Conservation (phyloP, 2,888 invertebrate species). For the Thelaira solivaga region DNA sequence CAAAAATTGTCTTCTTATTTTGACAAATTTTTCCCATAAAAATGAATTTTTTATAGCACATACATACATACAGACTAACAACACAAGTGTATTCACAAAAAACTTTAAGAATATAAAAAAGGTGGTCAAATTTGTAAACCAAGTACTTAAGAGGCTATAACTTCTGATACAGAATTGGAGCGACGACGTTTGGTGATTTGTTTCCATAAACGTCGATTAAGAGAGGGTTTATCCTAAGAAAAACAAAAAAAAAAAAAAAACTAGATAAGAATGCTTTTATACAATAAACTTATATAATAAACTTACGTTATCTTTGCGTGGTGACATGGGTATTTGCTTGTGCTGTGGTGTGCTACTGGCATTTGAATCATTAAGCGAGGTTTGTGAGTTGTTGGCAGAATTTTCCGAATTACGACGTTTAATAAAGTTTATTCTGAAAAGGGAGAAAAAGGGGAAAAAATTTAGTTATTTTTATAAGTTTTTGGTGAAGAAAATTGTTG, state of each 20-base stretch:
- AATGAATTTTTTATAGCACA: too few relatives aligned
- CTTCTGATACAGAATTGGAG: constrained; percentile 78
- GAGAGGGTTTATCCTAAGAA: constrained; percentile 83
- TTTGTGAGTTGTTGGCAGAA: constrained; percentile 72
- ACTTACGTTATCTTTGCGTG: constrained; percentile 76
- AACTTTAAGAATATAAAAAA: background rate
- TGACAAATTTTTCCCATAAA: background rate
- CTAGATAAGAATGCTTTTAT: background rate
- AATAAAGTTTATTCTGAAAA: constrained; percentile 74
- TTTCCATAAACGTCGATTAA: constrained; percentile 88
- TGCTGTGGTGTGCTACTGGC: constrained; percentile 70
- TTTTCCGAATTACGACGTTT: constrained; percentile 76
- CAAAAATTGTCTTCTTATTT: constrained; percentile 27
- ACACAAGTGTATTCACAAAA: constrained; percentile 31
- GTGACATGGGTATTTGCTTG: constrained; percentile 71
- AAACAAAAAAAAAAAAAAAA: constrained; percentile 66
- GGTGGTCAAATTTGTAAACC: constrained; percentile 23
- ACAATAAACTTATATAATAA: background rate
- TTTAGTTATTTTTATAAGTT: background rate
- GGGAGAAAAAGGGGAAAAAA: background rate
- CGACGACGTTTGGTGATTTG: constrained; percentile 85
- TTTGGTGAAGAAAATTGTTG: too few relatives aligned
- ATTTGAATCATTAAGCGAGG: constrained; percentile 76
- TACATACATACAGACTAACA: constrained; percentile 13
- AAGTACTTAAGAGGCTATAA: constrained; percentile 68